A percentile compares a stretch with the other conserved stretches of the same genome.
Evolutionary conservation across 2,888 invertebrate species (phyloP).

Genomic region (Cataglyphis albicans): DNA sequence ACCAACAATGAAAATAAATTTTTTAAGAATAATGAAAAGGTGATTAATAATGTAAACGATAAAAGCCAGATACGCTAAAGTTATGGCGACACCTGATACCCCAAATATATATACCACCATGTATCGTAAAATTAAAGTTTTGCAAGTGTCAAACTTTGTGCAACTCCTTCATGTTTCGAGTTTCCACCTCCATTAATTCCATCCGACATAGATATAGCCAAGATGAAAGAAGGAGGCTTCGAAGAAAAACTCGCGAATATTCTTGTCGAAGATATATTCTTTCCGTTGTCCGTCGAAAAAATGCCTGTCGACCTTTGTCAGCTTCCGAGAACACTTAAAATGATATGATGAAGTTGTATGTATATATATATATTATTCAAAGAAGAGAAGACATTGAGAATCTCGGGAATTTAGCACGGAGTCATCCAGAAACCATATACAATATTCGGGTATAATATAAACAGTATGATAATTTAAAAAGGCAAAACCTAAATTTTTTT

Average conservation of each 20-base stretch:
- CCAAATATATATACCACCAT: background rate
- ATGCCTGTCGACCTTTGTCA: slow-evolving; percentile 20
- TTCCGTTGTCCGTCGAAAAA: background rate
- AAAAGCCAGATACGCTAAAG: background rate
- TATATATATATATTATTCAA: slow-evolving; percentile 32
- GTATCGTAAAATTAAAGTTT: slow-evolving; percentile 35
- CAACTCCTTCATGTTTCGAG: slow-evolving; percentile 7
- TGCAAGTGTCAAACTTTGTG: slow-evolving; percentile 6
- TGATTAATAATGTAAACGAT: background rate
- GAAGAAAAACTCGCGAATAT: slow-evolving; percentile 12
- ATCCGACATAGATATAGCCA: background rate
- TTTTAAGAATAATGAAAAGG: background rate
- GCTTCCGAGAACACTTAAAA: slow-evolving; percentile 46
- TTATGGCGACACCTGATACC: background rate
- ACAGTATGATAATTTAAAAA: background rate
- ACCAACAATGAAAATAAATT: slow-evolving; percentile 6
- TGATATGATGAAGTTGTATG: slow-evolving; percentile 42
- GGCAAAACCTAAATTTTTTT: slow-evolving; percentile 21
- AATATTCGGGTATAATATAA: slow-evolving; percentile 30
- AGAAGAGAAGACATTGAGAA: slow-evolving; percentile 33
- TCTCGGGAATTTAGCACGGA: slow-evolving; percentile 54
- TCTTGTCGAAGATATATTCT: slow-evolving; percentile 25
- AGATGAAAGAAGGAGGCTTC: slow-evolving; percentile 13
- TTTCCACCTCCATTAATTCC: background rate
- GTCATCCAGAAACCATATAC: slow-evolving; percentile 31